Evolutionary conservation across 2,888 invertebrate genomes (phyloP).

Genomic region (Acheta domesticus): DNA sequence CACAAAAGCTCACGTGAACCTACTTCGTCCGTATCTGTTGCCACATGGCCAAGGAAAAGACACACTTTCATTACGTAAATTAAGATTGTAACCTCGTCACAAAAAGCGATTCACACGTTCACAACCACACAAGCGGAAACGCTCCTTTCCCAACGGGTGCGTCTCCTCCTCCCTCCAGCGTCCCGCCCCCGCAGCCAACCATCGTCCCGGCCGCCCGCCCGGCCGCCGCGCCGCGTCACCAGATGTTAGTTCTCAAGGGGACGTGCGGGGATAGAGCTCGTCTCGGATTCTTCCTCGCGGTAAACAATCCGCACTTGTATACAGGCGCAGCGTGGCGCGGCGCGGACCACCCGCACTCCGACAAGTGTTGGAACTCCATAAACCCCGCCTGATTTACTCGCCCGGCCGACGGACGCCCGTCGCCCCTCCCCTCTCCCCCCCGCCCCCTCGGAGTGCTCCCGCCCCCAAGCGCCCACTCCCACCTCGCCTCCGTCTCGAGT

Average conservation of each 20-base stretch:
- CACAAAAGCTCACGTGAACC: too few relatives aligned
- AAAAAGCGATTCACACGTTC: too few relatives aligned
- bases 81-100: too few relatives aligned
- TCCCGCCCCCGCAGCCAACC: background rate
- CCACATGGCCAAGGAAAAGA: too few relatives aligned
- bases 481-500: accelerated
- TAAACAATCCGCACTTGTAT: constrained; percentile 10
- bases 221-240: background rate
- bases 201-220: background rate
- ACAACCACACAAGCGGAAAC: too few relatives aligned
- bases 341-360: background rate
- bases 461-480: too few relatives aligned
- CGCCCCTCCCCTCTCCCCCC: background rate
- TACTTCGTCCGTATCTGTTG: too few relatives aligned
- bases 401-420: background rate
- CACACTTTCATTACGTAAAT: too few relatives aligned
- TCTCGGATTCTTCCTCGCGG: background rate
- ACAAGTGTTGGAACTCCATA: constrained; percentile 18
- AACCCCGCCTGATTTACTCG: background rate
- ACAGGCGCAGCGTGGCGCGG: background rate
- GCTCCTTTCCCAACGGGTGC: too few relatives aligned
- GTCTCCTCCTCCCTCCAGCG: background rate
- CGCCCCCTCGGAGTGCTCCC: too few relatives aligned
- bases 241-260: constrained; percentile 1
- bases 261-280: background rate